Percentiles rank a stretch among this genome's conserved stretches.
These are phyloP conservation scores for Oryzaephilus surinamensis DNA, from an alignment of 1,140 invertebrate genomes.

Conservation along the genomic window DNA sequence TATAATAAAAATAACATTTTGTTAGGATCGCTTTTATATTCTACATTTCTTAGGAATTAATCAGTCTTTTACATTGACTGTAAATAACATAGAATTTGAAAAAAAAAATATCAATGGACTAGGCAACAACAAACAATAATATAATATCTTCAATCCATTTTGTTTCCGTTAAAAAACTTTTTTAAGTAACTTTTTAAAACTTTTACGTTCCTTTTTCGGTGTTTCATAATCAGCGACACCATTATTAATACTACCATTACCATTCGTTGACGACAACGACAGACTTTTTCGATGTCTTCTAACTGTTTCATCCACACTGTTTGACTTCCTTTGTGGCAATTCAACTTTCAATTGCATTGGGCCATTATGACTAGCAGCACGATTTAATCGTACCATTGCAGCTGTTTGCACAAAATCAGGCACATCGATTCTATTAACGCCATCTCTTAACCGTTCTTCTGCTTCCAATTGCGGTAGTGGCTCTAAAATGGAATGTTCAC, in stretches of 20 bases:
- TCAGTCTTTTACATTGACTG: too few species aligned
- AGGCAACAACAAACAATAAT: background rate
- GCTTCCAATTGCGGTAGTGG: conserved; percentile 6
- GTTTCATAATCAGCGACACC: conserved; percentile 14
- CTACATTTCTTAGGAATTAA: too few species aligned
- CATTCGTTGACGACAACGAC: conserved; percentile 8
- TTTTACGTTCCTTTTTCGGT: conserved; percentile 28
- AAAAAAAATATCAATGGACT: too few species aligned
- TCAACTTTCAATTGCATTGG: conserved; percentile 10
- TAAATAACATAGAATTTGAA: too few species aligned
- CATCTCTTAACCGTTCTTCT: too few species aligned
- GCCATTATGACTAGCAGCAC: conserved; percentile 3
- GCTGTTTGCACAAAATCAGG: conserved; percentile 22
- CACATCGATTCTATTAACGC: conserved; percentile 10
- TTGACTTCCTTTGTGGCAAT: conserved; percentile 14
- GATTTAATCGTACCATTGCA: conserved; percentile 9
- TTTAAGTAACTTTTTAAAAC: conserved; percentile 31
- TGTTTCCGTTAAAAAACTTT: conserved; percentile 30
- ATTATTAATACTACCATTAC: conserved; percentile 16
- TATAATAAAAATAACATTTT: too few species aligned
- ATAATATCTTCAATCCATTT: too few species aligned
- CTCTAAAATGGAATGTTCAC: conserved; percentile 27
- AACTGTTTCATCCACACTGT: conserved; percentile 16
- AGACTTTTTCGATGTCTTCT: conserved; percentile 12
- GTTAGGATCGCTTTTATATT: too few species aligned